Base-by-base conservation (phyloP, 92 coral and sea anemone genomes). In the Heliopora coerulea region DNA sequence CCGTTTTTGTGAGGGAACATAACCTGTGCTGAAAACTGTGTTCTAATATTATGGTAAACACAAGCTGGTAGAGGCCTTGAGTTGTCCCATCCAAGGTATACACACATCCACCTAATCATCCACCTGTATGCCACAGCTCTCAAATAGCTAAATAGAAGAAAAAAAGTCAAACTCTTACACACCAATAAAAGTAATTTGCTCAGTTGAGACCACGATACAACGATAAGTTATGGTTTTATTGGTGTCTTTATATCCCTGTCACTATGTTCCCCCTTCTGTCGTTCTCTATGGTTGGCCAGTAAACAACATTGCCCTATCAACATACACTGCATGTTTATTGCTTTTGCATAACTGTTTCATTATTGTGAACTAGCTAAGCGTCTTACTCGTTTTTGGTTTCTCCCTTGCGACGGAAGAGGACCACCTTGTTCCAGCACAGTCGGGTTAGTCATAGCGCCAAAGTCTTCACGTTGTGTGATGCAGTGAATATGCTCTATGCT, bases 11-110 rank as follows among this genome's bases (percentile, higher is more conserved):
- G n/a, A n/a, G n/a, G n/a, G n/a, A n/a, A n/a, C n/a, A n/a, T n/a
- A n/a, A n/a, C n/a, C n/a, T n/a, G n/a, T n/a, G n/a, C n/a, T 58
- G 63, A 33, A 58, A 10, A 80, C 10, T 57, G 59, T 41, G 32
- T 67, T 64, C 82, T 26, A 4, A 83, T 62, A 29, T 79, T 37
- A 34, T 83, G 44, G 50, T 84, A 84, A 62, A 84, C 35, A 66
- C 84, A 79, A 41, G 81, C 84, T 52, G 80, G 75, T 25, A 79
- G 56, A 49, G 84, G 87, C 75, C 76, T 70, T 35, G 75, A 49
- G 56, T 80, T 79, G 10, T 79, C 82, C 84, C 88, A 84, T 7
- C 88, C 88, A 79, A 62, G 68, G 19, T 30, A 30, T 19, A 46
- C 68, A 62, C 35, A 62, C 41, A 62, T 62, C 68, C 68, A 62